Evolutionary conservation across 1,140 invertebrate species (phyloP).

Genomic region (Drosophila triauraria): DNA sequence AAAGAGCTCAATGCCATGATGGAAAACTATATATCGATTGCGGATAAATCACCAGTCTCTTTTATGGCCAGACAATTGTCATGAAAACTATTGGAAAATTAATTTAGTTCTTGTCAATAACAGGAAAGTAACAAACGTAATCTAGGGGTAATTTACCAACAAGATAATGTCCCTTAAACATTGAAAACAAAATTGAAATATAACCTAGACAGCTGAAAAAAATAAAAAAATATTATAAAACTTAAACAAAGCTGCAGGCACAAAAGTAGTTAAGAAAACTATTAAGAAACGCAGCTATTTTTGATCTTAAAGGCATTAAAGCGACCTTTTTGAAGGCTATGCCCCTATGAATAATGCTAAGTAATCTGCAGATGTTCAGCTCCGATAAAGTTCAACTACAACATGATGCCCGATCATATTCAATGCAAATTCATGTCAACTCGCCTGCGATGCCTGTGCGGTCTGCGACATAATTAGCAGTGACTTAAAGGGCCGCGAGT

Average conservation of each 20-base stretch:
- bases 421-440: constrained; percentile 73
- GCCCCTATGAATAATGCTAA: constrained; percentile 15
- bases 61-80: constrained; percentile 2
- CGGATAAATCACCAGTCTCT: constrained; percentile 6
- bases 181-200: too few relatives aligned
- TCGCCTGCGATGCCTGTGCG: constrained; percentile 55
- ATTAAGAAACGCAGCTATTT: background rate
- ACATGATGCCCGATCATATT: constrained; percentile 60
- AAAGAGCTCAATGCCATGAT: constrained; percentile 12
- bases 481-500: constrained; percentile 57
- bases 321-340: constrained; percentile 1
- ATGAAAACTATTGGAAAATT: background rate
- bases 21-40: constrained; percentile 20
- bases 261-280: background rate
- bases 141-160: background rate
- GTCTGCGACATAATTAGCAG: constrained; percentile 76
- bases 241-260: background rate
- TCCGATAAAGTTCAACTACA: constrained; percentile 30
- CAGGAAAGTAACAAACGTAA: background rate
- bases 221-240: too few relatives aligned
- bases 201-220: too few relatives aligned
- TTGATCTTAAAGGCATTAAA: background rate
- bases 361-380: constrained; percentile 14
- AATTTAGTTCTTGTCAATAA: constrained; percentile 7
- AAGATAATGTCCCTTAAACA: too few relatives aligned